Percentiles rank a stretch among this genome's conserved stretches.
phyloP scores from a whole-genome alignment of 2,888 invertebrate genomes.

The Tuberolachnus salignus region DNA sequence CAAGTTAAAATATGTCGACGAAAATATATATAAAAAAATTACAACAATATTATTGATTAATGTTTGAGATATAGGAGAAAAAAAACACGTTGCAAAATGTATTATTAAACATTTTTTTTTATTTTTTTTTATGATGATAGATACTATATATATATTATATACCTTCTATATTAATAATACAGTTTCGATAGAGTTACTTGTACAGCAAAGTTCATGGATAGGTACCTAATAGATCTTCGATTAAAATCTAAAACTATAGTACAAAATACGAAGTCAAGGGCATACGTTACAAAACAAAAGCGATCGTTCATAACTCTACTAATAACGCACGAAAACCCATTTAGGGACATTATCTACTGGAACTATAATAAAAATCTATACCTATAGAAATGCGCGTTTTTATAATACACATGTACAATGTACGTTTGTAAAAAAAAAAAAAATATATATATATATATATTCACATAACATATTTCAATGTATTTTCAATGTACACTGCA shows the following conservation, averaged over 20 bases:
- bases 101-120: not conserved
- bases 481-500: too few relatives aligned
- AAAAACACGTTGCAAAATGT: not conserved
- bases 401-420: not conserved
- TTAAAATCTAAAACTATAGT: not conserved
- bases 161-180: not conserved
- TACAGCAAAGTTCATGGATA: not conserved
- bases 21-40: not conserved
- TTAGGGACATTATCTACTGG: not conserved
- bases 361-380: not conserved
- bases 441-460: not conserved
- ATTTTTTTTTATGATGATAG: conserved; percentile 3
- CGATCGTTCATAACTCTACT: not conserved
- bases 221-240: not conserved
- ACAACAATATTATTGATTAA: too few relatives aligned
- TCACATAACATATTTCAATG: not conserved
- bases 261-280: not conserved
- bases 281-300: not conserved
- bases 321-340: not conserved
- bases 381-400: not conserved
- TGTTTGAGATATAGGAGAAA: not conserved
- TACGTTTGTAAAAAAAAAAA: too few relatives aligned
- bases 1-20: too few relatives aligned
- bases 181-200: not conserved
- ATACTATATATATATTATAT: too few relatives aligned